These are phyloP conservation scores for Rhopilema esculentum DNA, from an alignment of 30 jellyfish, hydroid and myxozoan genomes.

Conservation along the genomic window DNA sequence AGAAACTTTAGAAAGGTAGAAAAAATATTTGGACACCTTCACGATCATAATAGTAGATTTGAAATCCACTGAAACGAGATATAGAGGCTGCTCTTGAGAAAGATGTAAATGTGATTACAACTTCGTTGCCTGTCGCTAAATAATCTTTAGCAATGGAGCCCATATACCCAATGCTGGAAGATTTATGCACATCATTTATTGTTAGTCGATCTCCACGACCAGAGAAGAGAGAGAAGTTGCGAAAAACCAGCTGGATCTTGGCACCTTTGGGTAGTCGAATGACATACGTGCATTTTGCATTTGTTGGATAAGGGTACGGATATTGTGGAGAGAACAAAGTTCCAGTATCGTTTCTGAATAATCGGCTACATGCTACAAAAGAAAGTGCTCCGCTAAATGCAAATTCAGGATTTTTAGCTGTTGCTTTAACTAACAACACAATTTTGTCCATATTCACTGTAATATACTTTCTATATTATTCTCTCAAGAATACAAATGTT, in stretches of 20 bases:
- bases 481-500: no score
- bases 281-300: no score
- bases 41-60: neutral
- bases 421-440: no score
- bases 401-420: no score
- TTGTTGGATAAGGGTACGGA: no score
- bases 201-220: neutral
- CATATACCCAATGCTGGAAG: neutral
- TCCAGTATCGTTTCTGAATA: no score
- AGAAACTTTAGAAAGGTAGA: no score
- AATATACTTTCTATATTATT: no score
- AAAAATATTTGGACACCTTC: neutral
- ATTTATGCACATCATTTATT: neutral
- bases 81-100: neutral
- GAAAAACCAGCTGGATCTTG: neutral
- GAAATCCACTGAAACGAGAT: neutral
- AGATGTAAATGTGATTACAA: neutral
- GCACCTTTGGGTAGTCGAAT: neutral
- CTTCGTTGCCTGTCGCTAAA: conserved; percentile 14
- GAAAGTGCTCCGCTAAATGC: neutral
- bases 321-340: no score
- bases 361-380: neutral
- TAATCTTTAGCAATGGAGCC: neutral
- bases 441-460: no score
- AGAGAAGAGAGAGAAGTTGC: neutral